Conservation (phyloP, 2,888 invertebrate genomes). For the Latheticus oryzae region DNA sequence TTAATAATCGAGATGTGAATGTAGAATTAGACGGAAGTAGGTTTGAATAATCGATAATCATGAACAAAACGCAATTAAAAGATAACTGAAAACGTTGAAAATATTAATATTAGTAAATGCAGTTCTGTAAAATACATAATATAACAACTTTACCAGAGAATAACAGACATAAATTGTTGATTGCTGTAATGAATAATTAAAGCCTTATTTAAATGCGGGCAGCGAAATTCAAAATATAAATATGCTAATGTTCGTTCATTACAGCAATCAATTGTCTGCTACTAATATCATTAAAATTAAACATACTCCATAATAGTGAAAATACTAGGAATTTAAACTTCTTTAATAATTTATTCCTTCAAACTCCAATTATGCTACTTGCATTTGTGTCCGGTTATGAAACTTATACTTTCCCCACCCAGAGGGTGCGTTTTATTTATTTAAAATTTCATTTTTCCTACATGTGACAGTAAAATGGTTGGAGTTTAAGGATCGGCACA, state of each 20-base stretch:
- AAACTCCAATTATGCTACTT: slow-evolving; percentile 8
- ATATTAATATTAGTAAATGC: slow-evolving; percentile 11
- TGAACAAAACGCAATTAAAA: slow-evolving; percentile 18
- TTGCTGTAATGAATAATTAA: slow-evolving; percentile 36
- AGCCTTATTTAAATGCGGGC: slow-evolving; percentile 33
- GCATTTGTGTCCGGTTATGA: slow-evolving; percentile 8
- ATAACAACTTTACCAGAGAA: slow-evolving; percentile 6
- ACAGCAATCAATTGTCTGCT: slow-evolving; percentile 28
- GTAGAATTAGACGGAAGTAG: slow-evolving; percentile 5
- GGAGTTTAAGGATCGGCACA: slow-evolving; percentile 13
- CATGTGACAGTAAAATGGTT: slow-evolving; percentile 22
- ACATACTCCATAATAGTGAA: slow-evolving; percentile 15
- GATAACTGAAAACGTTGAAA: slow-evolving; percentile 18
- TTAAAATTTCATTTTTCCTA: slow-evolving; percentile 27
- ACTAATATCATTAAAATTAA: slow-evolving; percentile 29
- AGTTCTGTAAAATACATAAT: slow-evolving; percentile 18
- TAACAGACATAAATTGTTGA: slow-evolving; percentile 21
- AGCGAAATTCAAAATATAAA: slow-evolving; percentile 33
- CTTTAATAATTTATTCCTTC: slow-evolving; percentile 13
- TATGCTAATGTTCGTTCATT: slow-evolving; percentile 36
- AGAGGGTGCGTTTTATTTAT: slow-evolving; percentile 20
- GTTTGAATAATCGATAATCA: slow-evolving; percentile 14
- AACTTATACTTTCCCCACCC: slow-evolving; percentile 9
- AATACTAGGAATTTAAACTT: slow-evolving; percentile 5
- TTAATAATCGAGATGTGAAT: slow-evolving; percentile 2